A percentile compares a stretch with the other conserved stretches of the same genome.
phyloP scores from a whole-genome alignment of 1,140 invertebrate genomes.

The Anthonomus grandis region DNA sequence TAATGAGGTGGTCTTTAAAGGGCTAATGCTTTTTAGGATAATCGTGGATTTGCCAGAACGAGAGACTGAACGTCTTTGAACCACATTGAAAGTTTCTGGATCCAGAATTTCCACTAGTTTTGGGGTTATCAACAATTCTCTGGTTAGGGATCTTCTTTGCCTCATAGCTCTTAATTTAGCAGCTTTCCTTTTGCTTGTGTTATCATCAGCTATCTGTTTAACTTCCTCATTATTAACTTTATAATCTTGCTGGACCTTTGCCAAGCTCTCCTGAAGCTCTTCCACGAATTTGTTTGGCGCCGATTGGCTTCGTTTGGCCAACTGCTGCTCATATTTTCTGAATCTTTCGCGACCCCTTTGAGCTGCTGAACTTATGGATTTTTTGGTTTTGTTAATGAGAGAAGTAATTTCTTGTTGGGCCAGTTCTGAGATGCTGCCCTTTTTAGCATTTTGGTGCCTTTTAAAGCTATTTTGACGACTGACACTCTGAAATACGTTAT shows the following conservation, averaged over 20 bases:
- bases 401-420: conserved; percentile 37
- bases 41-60: background rate
- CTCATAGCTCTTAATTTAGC: background rate
- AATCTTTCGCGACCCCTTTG: conserved; percentile 32
- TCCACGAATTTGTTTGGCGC: conserved; percentile 50
- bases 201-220: conserved; percentile 31
- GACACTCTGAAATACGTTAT: conserved; percentile 4
- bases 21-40: background rate
- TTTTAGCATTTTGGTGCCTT: conserved; percentile 12
- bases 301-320: conserved; percentile 50
- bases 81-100: conserved; percentile 37
- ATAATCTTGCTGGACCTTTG: conserved; percentile 45
- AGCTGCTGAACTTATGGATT: conserved; percentile 29
- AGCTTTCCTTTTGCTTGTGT: background rate
- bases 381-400: conserved; percentile 40
- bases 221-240: conserved; percentile 22
- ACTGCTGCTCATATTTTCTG: conserved; percentile 34
- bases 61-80: conserved; percentile 31
- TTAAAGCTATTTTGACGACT: conserved; percentile 29
- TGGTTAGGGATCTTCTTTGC: background rate
- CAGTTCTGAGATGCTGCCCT: conserved; percentile 32
- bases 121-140: conserved; percentile 12
- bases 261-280: conserved; percentile 54
- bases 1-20: background rate
- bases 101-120: conserved; percentile 47